Evolutionary conservation across 1,140 invertebrate genomes (phyloP), one percentile per base, ranked within the genome.

Genomic region (Doryteuthis pealeii): DNA sequence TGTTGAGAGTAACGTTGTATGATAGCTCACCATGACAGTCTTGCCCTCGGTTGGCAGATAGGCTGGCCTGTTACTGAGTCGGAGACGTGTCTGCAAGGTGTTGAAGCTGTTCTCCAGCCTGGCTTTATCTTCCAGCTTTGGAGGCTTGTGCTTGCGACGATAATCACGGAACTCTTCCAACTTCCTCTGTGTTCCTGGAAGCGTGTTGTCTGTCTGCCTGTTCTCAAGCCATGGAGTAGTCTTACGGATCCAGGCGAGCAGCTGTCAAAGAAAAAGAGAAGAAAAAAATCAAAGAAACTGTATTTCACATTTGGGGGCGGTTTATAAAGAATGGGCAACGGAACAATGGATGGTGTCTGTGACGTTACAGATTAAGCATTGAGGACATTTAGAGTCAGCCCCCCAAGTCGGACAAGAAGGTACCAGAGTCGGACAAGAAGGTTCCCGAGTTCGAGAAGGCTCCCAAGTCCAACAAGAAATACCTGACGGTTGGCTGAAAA

Each of bases 21-120:
- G 18, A 62, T 62, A 32, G 92, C 92, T 90, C 88, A 94, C 93
- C 78, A 95, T 95, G 77, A 99, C 96, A 92, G 98, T 96, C 90
- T 99, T 99, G 81, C 98, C 98, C 89, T 99, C 97, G 67, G 96
- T 98, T 69, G 98, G 98, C 92, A 99, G 94, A 87, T 99, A 99
- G 67, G 97, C 97, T 45, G 98, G 98, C 83, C 97, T 91, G 89
- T 99, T 99, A 84, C 95, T 98, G 40, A 99, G 91, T 82, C 97
- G 92, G 81, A 99, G 90, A 86, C 86, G 97, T 45, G 97, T 99
- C 89, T 99, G 97, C 79, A 99, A 90, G 68, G 97, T 99, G 89
- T 99, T 99, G 91, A 99, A 99, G 89, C 98, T 98, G 76, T 97
- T 99, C 90, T 99, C 97, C 79, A 99, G 91, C 88, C 96, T 96